A percentile compares a stretch with the other conserved stretches of the same genome.
phyloP scores from a whole-genome alignment of 2,113 vertebrate genomes.

The Megalops atlanticus region DNA sequence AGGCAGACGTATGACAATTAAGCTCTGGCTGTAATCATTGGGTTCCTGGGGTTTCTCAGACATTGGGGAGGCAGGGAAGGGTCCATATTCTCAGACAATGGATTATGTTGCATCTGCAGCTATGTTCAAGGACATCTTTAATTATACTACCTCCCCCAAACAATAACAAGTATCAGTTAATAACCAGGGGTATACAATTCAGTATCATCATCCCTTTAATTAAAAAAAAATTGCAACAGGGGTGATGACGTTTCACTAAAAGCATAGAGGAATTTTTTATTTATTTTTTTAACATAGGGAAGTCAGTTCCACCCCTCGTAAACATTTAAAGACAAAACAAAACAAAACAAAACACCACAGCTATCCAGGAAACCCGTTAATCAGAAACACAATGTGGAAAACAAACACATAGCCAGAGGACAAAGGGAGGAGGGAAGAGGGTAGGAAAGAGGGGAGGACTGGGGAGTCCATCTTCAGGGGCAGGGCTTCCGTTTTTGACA shows the following conservation, averaged over 20 bases:
- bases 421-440: not conserved
- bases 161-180: not conserved
- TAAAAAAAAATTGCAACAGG: not conserved
- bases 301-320: not conserved
- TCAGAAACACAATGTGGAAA: conserved; percentile 5
- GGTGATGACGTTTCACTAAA: not conserved
- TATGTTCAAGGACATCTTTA: not conserved
- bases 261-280: not conserved
- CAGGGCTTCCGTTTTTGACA: conserved; percentile 10
- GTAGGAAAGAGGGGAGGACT: not conserved
- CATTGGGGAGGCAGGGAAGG: too few species aligned
- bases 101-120: not conserved
- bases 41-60: not conserved
- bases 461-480: not conserved
- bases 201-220: not conserved
- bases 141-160: not conserved
- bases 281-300: too few species aligned
- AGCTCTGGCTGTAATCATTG: not conserved
- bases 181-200: not conserved
- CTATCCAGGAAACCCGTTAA: not conserved
- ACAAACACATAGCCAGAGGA: not conserved
- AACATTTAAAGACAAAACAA: not conserved
- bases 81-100: not conserved
- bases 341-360: not conserved
- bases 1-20: not conserved